Evolutionary conservation across 2,113 vertebrate species (phyloP), one percentile per base, ranked within the genome.

Genomic region (Rattus norvegicus): DNA sequence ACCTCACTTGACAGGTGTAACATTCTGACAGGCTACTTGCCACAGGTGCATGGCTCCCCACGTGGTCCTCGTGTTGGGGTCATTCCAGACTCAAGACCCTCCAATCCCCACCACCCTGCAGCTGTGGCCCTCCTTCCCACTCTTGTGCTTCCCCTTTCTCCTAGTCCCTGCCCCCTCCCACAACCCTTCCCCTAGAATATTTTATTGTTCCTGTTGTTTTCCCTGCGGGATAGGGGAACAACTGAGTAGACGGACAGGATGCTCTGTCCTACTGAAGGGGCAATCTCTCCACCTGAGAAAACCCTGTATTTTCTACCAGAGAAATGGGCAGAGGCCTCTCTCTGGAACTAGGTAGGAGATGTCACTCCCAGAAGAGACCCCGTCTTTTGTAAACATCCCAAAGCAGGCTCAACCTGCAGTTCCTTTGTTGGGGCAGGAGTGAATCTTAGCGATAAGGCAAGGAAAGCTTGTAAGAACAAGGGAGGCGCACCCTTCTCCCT

Each of bases 391-490:
- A 85, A 92, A 92, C 69, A 91, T 4, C 85, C 94, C 85, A 56
- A 91, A 92, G 76, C 95, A 92, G 92, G 96, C 92, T 72, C 39
- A 79, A 92, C 92, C 94, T 86, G 92, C 92, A 2, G 86, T 92
- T 97, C 89, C 94, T 98, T 98, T 98, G 97, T 98, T 97, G 96
- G 85, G 36, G 30, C 75, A 69, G 88, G 76, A 84, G 86, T 75
- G 89, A 93, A 92, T 96, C 94, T 95, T 73, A 94, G 80, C 96
- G 69, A 59, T 75, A 92, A 95, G 92, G 81, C 67, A 92, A 77
- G 80, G 94, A 90, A 79, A 75, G 92, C 90, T 12, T 36, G 43
- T 47, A 79, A 72, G 43, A 91, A 83, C 77, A 33, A 61, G 88
- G 26, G 2, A 14, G 84, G 94, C 92, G 96, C 97, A 84, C 90